Conservation (phyloP, 2,113 vertebrate genomes). For the Spheniscus mendiculus region DNA sequence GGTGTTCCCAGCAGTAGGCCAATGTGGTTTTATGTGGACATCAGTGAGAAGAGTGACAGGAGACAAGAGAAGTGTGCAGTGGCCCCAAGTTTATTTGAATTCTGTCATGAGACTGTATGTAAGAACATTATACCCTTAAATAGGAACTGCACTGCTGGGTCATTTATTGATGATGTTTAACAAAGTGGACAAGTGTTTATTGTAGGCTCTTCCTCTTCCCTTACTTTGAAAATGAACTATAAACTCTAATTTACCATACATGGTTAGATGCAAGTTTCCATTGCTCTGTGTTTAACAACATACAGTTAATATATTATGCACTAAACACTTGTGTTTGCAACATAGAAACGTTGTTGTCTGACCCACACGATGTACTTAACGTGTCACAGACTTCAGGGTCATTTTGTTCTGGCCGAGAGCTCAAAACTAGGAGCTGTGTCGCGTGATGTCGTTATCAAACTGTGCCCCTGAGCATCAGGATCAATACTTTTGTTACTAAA, state of each 20-base stretch:
- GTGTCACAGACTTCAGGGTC: neutral
- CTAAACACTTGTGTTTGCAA: neutral
- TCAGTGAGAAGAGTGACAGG: neutral
- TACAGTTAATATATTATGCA: constrained; percentile 21
- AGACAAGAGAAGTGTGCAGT: neutral
- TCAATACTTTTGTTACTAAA: neutral
- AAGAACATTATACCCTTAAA: neutral
- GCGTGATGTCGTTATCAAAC: neutral
- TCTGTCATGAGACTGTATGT: neutral
- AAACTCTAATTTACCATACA: neutral
- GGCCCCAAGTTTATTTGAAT: neutral
- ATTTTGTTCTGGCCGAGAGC: neutral
- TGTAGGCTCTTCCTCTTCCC: constrained; percentile 15
- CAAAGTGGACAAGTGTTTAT: constrained; percentile 53
- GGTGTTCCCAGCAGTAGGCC: constrained; percentile 16
- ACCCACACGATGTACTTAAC: neutral
- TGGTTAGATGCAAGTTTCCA: neutral
- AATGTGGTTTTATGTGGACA: neutral
- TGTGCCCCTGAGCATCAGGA: neutral
- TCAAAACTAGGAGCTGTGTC: neutral
- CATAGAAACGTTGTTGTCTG: neutral
- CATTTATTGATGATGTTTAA: constrained; percentile 47
- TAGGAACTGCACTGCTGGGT: neutral
- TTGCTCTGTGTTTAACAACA: neutral
- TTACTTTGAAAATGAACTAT: neutral